Percentiles rank a stretch among this genome's conserved stretches.
phyloP scores from a whole-genome alignment of 1,140 invertebrate species.

The Zaprionus kolodkinae region DNA sequence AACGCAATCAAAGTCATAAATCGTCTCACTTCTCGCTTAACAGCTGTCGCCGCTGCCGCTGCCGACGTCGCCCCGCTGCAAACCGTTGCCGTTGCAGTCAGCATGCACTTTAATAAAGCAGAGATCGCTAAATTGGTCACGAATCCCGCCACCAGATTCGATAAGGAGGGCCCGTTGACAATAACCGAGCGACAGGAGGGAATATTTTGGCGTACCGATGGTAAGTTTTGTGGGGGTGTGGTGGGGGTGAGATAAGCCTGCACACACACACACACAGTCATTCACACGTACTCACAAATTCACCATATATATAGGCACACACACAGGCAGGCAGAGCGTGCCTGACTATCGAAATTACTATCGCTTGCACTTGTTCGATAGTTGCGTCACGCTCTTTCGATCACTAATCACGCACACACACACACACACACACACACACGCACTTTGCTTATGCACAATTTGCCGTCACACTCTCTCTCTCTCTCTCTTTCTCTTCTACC shows the following conservation, averaged over 20 bases:
- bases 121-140: constrained; percentile 93
- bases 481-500: constrained; percentile 8
- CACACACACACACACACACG: constrained; percentile 26
- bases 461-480: constrained; percentile 27
- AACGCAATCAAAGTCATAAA: constrained; percentile 16
- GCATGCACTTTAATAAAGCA: constrained; percentile 96
- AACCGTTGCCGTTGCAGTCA: constrained; percentile 42
- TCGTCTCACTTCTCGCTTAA: constrained; percentile 30
- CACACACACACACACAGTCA: background rate
- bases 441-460: constrained; percentile 54
- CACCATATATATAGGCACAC: background rate
- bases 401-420: constrained; percentile 11
- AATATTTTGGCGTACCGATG: constrained; percentile 95
- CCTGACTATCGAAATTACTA: background rate
- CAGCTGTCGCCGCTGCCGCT: constrained; percentile 13
- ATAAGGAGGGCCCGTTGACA: constrained; percentile 95
- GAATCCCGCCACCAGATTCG: constrained; percentile 94
- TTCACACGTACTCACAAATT: background rate
- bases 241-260: background rate
- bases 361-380: background rate
- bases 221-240: constrained; percentile 86
- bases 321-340: background rate
- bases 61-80: background rate
- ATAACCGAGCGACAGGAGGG: constrained; percentile 95
- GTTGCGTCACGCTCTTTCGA: background rate